Evolutionary conservation across 2,888 invertebrate species (phyloP).

Genomic region (Lasioglossum pauxillum): DNA sequence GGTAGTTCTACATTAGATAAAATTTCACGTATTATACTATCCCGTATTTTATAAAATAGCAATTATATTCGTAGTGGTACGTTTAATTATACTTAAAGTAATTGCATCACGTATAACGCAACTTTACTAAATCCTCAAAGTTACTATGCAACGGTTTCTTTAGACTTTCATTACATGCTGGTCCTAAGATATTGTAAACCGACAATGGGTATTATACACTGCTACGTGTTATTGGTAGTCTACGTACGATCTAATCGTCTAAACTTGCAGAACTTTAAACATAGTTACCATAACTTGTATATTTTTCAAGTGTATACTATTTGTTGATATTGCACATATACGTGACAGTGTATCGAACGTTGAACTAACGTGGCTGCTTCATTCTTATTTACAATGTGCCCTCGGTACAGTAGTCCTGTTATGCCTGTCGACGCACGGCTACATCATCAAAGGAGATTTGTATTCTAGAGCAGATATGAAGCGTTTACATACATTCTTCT

Average conservation of each 20-base stretch:
- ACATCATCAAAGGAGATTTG: constrained; percentile 28
- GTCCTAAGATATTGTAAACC: not conserved
- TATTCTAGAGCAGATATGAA: constrained; percentile 27
- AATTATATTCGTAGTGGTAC: not conserved
- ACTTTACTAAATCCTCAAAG: not conserved
- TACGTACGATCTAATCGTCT: not conserved
- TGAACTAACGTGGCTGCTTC: constrained; percentile 26
- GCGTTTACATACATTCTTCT: constrained; percentile 16
- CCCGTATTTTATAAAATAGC: not conserved
- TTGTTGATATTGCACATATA: too few relatives aligned
- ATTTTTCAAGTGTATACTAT: not conserved
- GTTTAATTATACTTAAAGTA: not conserved
- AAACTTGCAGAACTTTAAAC: not conserved
- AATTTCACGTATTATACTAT: not conserved
- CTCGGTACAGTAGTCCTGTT: not conserved
- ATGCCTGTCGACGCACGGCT: constrained; percentile 6
- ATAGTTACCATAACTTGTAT: not conserved
- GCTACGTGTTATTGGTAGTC: not conserved
- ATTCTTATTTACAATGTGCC: constrained; percentile 23
- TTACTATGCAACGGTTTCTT: not conserved
- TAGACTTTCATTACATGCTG: not conserved
- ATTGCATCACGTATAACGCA: not conserved
- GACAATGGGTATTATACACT: not conserved
- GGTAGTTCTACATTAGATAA: not conserved
- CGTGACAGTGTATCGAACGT: constrained; percentile 17